phyloP scores from a whole-genome alignment of 2,113 vertebrate species.

The Erinaceus europaeus region DNA sequence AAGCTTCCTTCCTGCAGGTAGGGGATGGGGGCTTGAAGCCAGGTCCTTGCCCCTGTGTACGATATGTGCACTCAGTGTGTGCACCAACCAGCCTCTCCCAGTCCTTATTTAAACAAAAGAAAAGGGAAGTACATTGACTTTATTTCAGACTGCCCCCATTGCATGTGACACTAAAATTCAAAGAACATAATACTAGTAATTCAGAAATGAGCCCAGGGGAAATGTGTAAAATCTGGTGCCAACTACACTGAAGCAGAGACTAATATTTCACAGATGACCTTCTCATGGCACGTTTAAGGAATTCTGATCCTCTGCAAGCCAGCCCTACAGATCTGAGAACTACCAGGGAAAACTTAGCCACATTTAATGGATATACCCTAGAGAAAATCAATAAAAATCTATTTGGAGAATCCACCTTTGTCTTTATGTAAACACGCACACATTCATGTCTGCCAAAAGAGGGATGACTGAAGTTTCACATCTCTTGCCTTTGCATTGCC shows the following conservation, averaged over 20 bases:
- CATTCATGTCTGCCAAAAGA: accelerated
- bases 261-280: neutral
- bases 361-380: neutral
- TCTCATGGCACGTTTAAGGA: neutral
- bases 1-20: no score
- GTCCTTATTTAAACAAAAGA: neutral
- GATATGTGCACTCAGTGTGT: no score
- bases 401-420: neutral
- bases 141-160: neutral
- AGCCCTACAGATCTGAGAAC: neutral
- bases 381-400: neutral
- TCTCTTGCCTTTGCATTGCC: neutral
- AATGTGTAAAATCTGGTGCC: neutral
- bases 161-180: neutral
- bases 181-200: neutral
- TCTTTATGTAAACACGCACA: accelerated
- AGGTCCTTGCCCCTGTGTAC: no score
- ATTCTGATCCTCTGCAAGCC: neutral
- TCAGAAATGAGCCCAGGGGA: neutral
- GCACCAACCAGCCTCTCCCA: no score
- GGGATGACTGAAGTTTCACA: neutral
- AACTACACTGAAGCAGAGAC: neutral
- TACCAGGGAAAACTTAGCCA: neutral
- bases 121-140: neutral
- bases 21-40: no score